Base-by-base conservation (phyloP, 2,797 vertebrate genomes). In the Enteromius viviparus region DNA sequence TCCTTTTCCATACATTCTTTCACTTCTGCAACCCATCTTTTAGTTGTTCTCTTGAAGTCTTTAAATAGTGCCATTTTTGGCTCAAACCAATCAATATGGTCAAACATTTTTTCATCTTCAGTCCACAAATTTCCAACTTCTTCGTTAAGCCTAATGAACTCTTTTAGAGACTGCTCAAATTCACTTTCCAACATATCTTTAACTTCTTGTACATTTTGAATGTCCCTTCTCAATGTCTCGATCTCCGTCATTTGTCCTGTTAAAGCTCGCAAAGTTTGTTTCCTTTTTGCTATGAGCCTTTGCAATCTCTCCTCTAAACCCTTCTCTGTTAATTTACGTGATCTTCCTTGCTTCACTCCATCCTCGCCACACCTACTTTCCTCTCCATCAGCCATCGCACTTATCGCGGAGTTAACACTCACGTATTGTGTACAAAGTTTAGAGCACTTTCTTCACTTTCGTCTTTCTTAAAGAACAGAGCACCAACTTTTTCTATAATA, bases 91-190 rank as follows among this genome's bases (percentile, higher is more conserved):
- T 32, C 32, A 19, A 51, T 17, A 14, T 55, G 71, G 14, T 74
- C 70, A 74, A 29, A 17, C 42, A 49, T 74, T 70, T 80, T 80
- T 51, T 80, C 78, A 58, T 80, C 47, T 53, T 81, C 68, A 71
- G 79, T 8, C 79, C 70, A 72, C 51, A 81, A 68, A 42, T 29
- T 72, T 14, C 32, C 32, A 81, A 81, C 49, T 60, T 58, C 34
- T 5, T 72, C 47, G 19, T 81, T 53, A 32, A 32, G 71, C 55
- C 21, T 23, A 42, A 4, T 23, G 29, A 81, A 17, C n/a, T n/a
- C n/a, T n/a, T n/a, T n/a, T n/a, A n/a, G n/a, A n/a, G n/a, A n/a
- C n/a, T n/a, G n/a, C n/a, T n/a, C n/a, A n/a, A n/a, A 21, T 58
- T 66, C 34, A 58, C 72, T 62, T 45, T 72, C 79, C 62, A 71